Evolutionary conservation across 2,888 invertebrate species (phyloP).

Genomic region (Chaitophorus viminalis): DNA sequence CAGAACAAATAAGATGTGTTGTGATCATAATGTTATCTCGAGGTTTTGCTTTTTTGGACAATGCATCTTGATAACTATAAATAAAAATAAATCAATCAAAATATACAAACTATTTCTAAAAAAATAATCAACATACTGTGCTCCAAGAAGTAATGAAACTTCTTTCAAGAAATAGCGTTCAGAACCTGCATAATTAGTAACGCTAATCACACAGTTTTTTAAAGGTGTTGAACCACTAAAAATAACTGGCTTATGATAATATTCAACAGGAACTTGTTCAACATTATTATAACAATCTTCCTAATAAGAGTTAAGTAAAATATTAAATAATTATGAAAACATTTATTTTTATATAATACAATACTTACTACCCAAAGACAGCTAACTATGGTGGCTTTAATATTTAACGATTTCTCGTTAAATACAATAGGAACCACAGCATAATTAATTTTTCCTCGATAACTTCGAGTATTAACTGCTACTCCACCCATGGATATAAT

Average conservation of each 20-base stretch:
- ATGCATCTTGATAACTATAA: conserved; percentile 74
- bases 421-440: conserved; percentile 72
- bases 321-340: conserved; percentile 1
- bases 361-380: conserved; percentile 76
- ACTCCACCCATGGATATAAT: conserved; percentile 68
- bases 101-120: not conserved
- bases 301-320: conserved; percentile 66
- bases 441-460: conserved; percentile 73
- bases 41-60: conserved; percentile 72
- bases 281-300: conserved; percentile 75
- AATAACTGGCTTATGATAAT: conserved; percentile 78
- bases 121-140: conserved; percentile 66
- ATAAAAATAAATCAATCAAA: not conserved
- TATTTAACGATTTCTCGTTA: conserved; percentile 65
- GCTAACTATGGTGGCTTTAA: conserved; percentile 75
- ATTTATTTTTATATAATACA: not conserved
- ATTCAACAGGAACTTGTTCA: conserved; percentile 73
- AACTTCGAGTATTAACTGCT: conserved; percentile 68
- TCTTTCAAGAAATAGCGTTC: conserved; percentile 80
- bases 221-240: conserved; percentile 70
- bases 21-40: conserved; percentile 73
- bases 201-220: conserved; percentile 78
- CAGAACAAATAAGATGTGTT: conserved; percentile 83
- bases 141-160: conserved; percentile 79
- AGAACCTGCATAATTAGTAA: conserved; percentile 79